Conservation (phyloP, 2,797 vertebrate genomes). For the Myripristis murdjan region DNA sequence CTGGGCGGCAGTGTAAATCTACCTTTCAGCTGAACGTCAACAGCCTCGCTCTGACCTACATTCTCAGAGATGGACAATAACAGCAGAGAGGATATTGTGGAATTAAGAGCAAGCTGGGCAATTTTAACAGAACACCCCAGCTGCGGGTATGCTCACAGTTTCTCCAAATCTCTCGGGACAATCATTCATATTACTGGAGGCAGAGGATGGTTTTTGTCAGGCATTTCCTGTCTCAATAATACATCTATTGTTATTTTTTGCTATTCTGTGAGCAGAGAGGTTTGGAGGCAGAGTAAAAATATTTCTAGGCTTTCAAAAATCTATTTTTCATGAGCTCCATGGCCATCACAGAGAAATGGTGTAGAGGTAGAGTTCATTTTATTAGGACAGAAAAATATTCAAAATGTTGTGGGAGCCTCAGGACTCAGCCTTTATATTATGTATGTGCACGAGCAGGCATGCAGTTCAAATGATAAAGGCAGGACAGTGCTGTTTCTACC, state of each 20-base stretch:
- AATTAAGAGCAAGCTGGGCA: constrained; percentile 76
- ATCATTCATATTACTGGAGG: constrained; percentile 71
- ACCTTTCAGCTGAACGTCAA: constrained; percentile 70
- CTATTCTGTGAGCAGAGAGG: constrained; percentile 47
- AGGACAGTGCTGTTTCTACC: background rate
- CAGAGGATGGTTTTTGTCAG: constrained; percentile 69
- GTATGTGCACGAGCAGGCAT: constrained; percentile 39
- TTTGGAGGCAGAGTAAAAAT: constrained; percentile 61
- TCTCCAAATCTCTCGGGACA: constrained; percentile 66
- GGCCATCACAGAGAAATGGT: constrained; percentile 67
- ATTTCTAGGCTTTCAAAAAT: constrained; percentile 75
- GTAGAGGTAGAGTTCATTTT: constrained; percentile 55
- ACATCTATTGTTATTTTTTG: constrained; percentile 72
- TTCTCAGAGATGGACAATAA: constrained; percentile 68
- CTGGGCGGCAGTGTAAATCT: constrained; percentile 58
- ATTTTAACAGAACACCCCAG: constrained; percentile 60
- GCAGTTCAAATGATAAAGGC: constrained; percentile 25
- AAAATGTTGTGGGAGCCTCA: constrained; percentile 53
- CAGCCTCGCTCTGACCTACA: constrained; percentile 80
- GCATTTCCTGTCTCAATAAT: constrained; percentile 73
- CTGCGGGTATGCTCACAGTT: constrained; percentile 55
- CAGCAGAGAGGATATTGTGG: constrained; percentile 71
- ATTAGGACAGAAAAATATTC: constrained; percentile 59
- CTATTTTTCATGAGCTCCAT: constrained; percentile 70
- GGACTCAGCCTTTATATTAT: constrained; percentile 21